phyloP scores from a whole-genome alignment of 2,888 invertebrate species.

The Acrobasis suavella region DNA sequence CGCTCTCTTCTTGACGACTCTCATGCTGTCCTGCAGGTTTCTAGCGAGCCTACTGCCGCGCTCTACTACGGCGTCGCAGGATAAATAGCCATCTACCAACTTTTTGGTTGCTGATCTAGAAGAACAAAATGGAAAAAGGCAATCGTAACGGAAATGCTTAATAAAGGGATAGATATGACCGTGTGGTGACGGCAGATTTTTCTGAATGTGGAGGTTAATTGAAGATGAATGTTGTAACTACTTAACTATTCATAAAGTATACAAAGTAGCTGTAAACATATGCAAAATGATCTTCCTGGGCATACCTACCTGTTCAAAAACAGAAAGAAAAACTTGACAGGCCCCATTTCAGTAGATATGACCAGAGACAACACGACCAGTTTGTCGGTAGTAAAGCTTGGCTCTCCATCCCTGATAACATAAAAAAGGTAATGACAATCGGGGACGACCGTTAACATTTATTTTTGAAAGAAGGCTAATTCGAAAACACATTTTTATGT shows the following conservation, averaged over 20 bases:
- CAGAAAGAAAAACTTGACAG: neutral
- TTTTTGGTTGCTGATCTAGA: slow-evolving; percentile 34
- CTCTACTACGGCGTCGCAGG: slow-evolving; percentile 35
- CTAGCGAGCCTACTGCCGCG: slow-evolving; percentile 37
- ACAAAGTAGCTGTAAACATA: no score
- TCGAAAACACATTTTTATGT: no score
- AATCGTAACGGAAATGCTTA: neutral
- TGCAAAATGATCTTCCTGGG: no score
- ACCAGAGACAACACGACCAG: slow-evolving; percentile 24
- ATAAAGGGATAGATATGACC: no score
- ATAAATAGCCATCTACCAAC: slow-evolving; percentile 37
- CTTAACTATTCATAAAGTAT: no score
- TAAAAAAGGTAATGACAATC: neutral
- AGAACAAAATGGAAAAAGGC: neutral
- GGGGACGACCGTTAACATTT: no score
- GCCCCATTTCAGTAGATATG: slow-evolving; percentile 3
- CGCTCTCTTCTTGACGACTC: slow-evolving; percentile 31
- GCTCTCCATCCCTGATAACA: neutral
- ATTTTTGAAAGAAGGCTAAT: no score
- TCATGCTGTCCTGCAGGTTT: slow-evolving; percentile 33
- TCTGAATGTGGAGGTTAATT: no score
- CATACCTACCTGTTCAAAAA: slow-evolving; percentile 1
- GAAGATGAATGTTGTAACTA: no score
- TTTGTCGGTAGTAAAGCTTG: slow-evolving; percentile 1
- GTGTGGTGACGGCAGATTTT: no score